phyloP scores from a whole-genome alignment of 2,113 vertebrate species.

The Phyllopteryx taeniolatus region DNA sequence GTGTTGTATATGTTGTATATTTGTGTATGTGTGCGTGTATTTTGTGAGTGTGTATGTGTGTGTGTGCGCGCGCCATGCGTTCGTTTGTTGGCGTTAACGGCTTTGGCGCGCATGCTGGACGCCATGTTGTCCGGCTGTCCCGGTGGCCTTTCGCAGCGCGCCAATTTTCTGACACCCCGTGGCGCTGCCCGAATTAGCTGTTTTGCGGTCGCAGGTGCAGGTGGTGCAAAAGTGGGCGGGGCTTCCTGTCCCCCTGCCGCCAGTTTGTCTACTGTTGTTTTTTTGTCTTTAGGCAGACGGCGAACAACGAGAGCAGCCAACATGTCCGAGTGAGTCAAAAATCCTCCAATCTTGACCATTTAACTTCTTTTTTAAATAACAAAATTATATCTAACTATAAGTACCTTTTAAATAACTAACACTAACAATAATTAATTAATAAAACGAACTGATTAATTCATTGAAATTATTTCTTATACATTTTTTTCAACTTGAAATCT shows the following conservation, averaged over 20 bases:
- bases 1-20: too few relatives aligned
- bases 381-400: too few relatives aligned
- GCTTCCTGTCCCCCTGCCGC: neutral
- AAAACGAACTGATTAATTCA: too few relatives aligned
- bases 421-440: too few relatives aligned
- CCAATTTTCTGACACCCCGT: neutral
- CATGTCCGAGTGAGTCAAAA: slow-evolving; percentile 73
- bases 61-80: neutral
- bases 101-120: slow-evolving; percentile 6
- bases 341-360: neutral
- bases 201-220: slow-evolving; percentile 21
- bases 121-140: slow-evolving; percentile 18
- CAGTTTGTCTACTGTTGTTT: neutral
- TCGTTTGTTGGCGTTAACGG: slow-evolving; percentile 21
- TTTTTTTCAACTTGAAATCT: too few relatives aligned
- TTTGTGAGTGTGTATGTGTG: neutral
- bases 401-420: too few relatives aligned
- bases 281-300: slow-evolving; percentile 53
- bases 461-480: too few relatives aligned
- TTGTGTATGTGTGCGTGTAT: too few relatives aligned
- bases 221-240: slow-evolving; percentile 2
- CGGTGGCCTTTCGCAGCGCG: slow-evolving; percentile 14
- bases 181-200: slow-evolving; percentile 34
- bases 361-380: too few relatives aligned
- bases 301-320: slow-evolving; percentile 47